Base-by-base conservation (phyloP, 2,888 invertebrate species). In the Melipona beecheii region DNA sequence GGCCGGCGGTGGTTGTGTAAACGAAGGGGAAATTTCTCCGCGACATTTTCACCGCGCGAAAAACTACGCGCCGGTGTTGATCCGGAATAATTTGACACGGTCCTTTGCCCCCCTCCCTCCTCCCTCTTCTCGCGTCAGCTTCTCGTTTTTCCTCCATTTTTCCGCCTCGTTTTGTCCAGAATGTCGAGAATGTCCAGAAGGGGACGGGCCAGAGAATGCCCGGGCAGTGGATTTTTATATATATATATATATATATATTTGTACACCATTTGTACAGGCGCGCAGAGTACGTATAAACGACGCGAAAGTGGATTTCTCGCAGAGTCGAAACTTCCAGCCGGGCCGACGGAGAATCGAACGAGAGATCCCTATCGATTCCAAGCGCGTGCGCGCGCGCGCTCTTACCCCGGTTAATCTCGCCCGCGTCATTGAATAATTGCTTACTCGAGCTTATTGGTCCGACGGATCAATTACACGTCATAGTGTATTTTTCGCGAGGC, bases 341-440 rank as follows among this genome's bases (percentile, higher is more conserved):
- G 21, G 27, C 5, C n/a, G 56, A 6, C 54, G 15, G 13, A 27
- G 36, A 54, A 31, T 65, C 36, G 74, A 11, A 52, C 50, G 19
- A 9, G 9, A 11, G 11, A 15, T 27, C 19, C 15, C 58, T 21
- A 19, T 36, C 56, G 75, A 66, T 43, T 43, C 15, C 0, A n/a
- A 24, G n/a, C 17, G 43, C 49, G 50, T 27, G 36, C 19, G 65
- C 49, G n/a, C n/a, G 43, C 49, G 50, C 43, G 36, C 19, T 70
- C 31, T 71, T 81, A 70, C 68, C 31, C 69, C 72, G 60, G 76
- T 83, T 83, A 83, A 81, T 81, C 81, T 64, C 62, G 50, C 36
- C 24, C 78, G 72, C 82, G 69, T 73, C 73, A 84, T 84, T 69
- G 73, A 75, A 64, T 79, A 84, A 84, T 83, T 82, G 82, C 72